Conservation (phyloP, 2,113 vertebrate genomes). For the Porphyrio hochstetteri region DNA sequence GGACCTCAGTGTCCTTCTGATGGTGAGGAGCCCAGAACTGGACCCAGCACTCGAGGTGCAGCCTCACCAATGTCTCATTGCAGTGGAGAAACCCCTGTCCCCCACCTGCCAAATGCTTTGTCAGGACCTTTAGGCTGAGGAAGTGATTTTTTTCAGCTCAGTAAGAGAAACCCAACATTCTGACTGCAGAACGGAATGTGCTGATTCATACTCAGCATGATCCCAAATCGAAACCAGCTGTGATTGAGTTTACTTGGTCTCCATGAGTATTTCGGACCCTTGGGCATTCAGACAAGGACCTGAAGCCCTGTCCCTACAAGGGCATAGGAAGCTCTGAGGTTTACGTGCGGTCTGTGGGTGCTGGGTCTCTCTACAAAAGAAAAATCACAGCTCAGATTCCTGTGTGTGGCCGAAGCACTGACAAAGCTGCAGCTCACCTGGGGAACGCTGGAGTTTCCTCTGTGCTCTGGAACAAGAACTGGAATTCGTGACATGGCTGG, state of each 20-base stretch:
- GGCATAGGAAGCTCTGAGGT: background rate
- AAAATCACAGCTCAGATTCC: background rate
- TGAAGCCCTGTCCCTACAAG: accelerated
- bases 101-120: background rate
- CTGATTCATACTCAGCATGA: background rate
- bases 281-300: accelerated
- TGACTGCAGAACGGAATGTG: background rate
- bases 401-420: background rate
- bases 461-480: background rate
- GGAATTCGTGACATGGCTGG: background rate
- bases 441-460: background rate
- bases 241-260: background rate
- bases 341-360: accelerated
- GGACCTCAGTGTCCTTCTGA: too few relatives aligned
- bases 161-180: background rate
- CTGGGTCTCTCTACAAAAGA: background rate
- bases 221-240: accelerated
- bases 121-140: background rate
- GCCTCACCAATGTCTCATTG: background rate
- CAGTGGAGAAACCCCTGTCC: background rate
- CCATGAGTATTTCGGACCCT: accelerated
- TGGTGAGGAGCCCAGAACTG: too few relatives aligned
- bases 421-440: background rate
- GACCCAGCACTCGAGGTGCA: too few relatives aligned
- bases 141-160: background rate